These are phyloP conservation scores for Artibeus lituratus DNA, from an alignment of 2,797 vertebrate species.

Conservation along the genomic window DNA sequence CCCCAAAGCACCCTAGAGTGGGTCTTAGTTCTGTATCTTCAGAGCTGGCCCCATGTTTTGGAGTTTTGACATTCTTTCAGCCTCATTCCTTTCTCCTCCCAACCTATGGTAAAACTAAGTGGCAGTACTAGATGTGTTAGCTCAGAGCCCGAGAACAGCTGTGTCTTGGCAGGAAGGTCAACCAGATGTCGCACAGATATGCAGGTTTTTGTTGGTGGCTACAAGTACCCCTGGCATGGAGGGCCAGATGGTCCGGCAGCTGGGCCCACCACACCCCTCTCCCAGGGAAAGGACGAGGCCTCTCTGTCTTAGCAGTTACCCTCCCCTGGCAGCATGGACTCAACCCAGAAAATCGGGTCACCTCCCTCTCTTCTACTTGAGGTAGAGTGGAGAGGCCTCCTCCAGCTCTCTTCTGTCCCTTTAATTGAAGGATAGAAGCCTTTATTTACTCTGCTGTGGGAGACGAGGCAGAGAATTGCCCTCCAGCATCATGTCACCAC, in stretches of 20 bases:
- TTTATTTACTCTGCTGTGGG: background rate
- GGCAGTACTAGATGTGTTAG: background rate
- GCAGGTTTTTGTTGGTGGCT: background rate
- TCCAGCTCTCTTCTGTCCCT: background rate
- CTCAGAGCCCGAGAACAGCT: background rate
- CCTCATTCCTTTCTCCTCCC: background rate
- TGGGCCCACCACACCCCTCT: background rate
- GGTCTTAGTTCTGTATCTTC: background rate
- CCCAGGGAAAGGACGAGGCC: background rate
- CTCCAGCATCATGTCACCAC: background rate
- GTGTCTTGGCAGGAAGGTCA: background rate
- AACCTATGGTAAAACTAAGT: background rate
- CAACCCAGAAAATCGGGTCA: background rate
- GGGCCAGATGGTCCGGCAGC: background rate
- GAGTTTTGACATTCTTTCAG: background rate
- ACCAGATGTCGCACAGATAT: background rate
- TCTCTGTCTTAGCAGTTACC: background rate
- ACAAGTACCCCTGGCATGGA: background rate
- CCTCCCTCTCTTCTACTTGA: background rate
- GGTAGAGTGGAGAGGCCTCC: background rate
- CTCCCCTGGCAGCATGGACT: background rate
- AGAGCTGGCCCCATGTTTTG: background rate
- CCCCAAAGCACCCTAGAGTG: background rate
- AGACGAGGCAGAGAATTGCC: background rate
- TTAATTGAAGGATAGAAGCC: background rate